Evolutionary conservation across 2,113 vertebrate genomes (phyloP), one percentile per base, ranked within the genome.

Genomic region (Corvus cornix): DNA sequence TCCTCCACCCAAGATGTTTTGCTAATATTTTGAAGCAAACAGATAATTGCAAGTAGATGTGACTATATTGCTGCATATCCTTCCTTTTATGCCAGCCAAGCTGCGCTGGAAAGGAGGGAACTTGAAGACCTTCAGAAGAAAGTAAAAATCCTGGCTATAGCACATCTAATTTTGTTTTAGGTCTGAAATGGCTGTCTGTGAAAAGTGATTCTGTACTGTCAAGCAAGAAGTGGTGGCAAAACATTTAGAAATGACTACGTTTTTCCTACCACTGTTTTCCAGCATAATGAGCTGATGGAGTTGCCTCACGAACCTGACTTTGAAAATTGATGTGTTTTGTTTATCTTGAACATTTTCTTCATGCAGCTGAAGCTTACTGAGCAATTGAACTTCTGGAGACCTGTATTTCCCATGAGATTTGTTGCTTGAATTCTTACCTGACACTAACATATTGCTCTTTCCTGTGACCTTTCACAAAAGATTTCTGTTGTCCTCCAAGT

Each of bases 31-130:
- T 46, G 66, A 94, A 58, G 56, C 84, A 89, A 92, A 79, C 37
- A 53, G 46, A 77, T 89, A 84, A 72, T 74, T 96, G 73, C 73
- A 68, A 81, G 52, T 90, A 82, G 81, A 84, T 78, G 62, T 18
- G 44, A 20, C 83, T 70, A 0, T 66, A 43, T 95, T 95, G 92
- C 93, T 90, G 92, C 79, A 93, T 43, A 96, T 92, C 88, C 83
- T 96, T 96, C 88, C 88, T 96, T 92, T 73, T 27, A 37, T 78
- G 56, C 73, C 75, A 90, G 49, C 55, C 44, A 80, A 77, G 51
- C 76, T 1, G 1, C 0, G 0, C 72, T 83, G 76, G 16, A 82
- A 91, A 92, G 93, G 85, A 92, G 90, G 68, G 73, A 79, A 86
- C 11, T 1, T 60, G 35, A 88, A 74, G 43, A 43, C 35, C 12